Evolutionary conservation across 2,888 invertebrate genomes (phyloP), one percentile per base, ranked within the genome.

Genomic region (Plutella xylostella): DNA sequence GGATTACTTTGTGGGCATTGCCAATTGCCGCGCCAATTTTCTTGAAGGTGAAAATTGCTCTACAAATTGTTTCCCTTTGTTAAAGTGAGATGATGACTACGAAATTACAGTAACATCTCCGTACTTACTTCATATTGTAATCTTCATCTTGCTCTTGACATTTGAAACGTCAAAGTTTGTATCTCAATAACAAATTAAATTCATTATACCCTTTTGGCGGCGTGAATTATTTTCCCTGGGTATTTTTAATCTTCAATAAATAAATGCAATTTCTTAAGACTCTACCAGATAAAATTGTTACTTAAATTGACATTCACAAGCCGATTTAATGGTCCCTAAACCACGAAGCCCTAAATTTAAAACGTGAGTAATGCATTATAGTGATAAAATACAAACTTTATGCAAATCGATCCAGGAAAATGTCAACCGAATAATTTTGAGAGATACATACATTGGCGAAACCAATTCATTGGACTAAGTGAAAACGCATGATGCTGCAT

Each of bases 1-100:
- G 60, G 54, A 58, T 58, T 59, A 56, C 49, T 56, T 65, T 42
- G 71, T 56, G 67, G 65, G 42, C 30, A 17, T 68, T 65, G 54
- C 57, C 51, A 52, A 61, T 61, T 57, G 54, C 55, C 59, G 54
- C 54, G 53, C 68, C 61, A 72, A 73, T 73, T 67, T 67, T 55
- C 58, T 55, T 51, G 48, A 56, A 65, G 65, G 70, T 74, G 70
- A 69, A 76, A 73, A 77, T 73, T 73, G 65, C 69, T 58, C 62
- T 63, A 60, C 58, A 54, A 60, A 67, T 65, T 55, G 35, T 4
- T 22, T 33, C 17, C 42, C 15, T 43, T 43, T 43, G 25, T 35
- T n/a, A n/a, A 28, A n/a, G n/a, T n/a, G n/a, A 9, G 28, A 28
- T 28, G 28, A 28, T 28, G 28, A 28, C n/a, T 4, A n/a, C n/a